Conservation (phyloP, 2,113 vertebrate species). For the Tauraco erythrolophus region DNA sequence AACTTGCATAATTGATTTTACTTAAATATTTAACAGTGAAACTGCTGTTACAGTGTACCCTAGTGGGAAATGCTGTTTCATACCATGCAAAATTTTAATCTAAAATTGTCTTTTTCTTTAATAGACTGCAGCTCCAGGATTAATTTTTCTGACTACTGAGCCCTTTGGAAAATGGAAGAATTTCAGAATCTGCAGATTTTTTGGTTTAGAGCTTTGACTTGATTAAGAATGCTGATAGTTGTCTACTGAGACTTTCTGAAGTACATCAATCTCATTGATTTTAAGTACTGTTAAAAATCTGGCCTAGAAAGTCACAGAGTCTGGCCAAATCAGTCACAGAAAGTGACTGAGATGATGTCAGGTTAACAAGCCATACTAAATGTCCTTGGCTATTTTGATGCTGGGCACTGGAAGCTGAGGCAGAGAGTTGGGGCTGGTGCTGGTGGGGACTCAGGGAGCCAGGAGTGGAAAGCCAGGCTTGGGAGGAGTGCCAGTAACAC, state of each 20-base stretch:
- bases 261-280: not conserved
- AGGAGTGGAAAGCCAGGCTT: not conserved
- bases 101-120: not conserved
- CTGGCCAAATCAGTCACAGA: not conserved
- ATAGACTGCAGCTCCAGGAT: not conserved
- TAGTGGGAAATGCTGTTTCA: not conserved
- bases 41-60: not conserved
- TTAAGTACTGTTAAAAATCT: not conserved
- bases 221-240: not conserved
- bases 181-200: not conserved
- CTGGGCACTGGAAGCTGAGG: not conserved
- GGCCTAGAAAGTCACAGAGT: too few relatives aligned
- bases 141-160: not conserved
- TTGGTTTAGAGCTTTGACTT: not conserved
- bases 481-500: accelerated
- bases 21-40: not conserved
- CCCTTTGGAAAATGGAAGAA: not conserved
- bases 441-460: not conserved
- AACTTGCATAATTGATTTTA: not conserved
- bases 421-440: not conserved
- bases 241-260: not conserved
- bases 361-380: not conserved
- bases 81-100: not conserved
- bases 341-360: not conserved
- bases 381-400: not conserved